Conservation (phyloP, 2,888 invertebrate genomes). For the Elysia crispata region DNA sequence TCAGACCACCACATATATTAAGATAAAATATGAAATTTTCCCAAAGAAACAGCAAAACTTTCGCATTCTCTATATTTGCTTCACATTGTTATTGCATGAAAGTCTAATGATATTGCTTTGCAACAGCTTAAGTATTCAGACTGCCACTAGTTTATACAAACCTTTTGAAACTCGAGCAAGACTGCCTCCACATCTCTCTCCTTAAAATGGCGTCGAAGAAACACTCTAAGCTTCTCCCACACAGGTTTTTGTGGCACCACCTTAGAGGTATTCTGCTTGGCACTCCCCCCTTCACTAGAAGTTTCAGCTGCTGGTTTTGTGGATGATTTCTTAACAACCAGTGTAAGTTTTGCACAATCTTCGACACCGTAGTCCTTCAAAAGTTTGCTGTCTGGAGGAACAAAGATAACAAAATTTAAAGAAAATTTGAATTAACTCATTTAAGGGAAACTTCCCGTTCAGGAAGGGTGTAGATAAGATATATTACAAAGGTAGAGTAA, state of each 20-base stretch:
- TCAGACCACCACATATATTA: too few species aligned
- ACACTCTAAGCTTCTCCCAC: conserved; percentile 62
- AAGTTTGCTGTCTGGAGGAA: conserved; percentile 62
- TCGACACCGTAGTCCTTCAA: conserved; percentile 62
- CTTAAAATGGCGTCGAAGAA: conserved; percentile 67
- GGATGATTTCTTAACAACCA: conserved; percentile 60
- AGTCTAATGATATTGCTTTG: too few species aligned
- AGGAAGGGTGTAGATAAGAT: too few species aligned
- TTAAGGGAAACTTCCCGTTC: too few species aligned
- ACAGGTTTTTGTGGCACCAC: conserved; percentile 48
- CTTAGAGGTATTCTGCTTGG: conserved; percentile 34
- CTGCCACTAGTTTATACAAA: conserved; percentile 34
- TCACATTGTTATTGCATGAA: too few species aligned
- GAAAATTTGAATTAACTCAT: too few species aligned
- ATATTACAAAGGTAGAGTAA: too few species aligned
- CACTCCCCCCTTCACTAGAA: background rate
- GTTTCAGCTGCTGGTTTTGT: conserved; percentile 43
- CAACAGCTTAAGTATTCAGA: too few species aligned
- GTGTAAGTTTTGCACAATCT: conserved; percentile 62
- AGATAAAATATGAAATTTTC: too few species aligned
- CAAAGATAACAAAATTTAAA: background rate
- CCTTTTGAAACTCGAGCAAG: conserved; percentile 67
- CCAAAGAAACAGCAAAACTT: too few species aligned
- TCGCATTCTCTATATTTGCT: too few species aligned
- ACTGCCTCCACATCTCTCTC: conserved; percentile 66